phyloP scores from a whole-genome alignment of 1,140 invertebrate species.

The Drosophila simulans region DNA sequence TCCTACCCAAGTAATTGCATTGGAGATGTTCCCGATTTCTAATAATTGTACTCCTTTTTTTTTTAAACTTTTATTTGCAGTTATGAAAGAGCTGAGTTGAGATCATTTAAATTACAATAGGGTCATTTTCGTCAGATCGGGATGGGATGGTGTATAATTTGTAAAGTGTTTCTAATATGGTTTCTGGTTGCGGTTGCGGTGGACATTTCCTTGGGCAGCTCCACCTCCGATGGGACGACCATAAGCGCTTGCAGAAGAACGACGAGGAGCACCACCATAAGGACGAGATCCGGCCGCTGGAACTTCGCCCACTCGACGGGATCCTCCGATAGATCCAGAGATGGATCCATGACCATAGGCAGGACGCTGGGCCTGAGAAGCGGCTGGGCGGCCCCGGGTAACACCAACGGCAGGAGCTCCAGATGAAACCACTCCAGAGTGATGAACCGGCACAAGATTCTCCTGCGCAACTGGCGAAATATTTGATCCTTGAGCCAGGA shows the following conservation, averaged over 20 bases:
- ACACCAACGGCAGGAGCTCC: conserved; percentile 2
- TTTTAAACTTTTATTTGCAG: neutral
- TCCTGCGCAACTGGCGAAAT: conserved; percentile 16
- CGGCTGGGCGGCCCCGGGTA: neutral
- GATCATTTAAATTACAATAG: neutral
- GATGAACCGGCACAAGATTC: conserved; percentile 5
- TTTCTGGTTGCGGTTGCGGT: conserved; percentile 17
- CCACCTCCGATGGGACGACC: conserved; percentile 3
- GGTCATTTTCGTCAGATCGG: neutral
- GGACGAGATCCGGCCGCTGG: conserved; percentile 4
- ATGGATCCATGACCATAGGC: neutral
- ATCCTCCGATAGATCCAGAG: neutral
- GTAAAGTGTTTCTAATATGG: neutral
- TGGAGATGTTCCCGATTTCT: neutral
- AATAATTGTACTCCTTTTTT: too few species aligned
- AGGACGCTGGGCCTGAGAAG: conserved; percentile 8
- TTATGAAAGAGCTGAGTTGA: too few species aligned
- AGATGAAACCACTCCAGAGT: conserved; percentile 12
- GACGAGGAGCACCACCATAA: conserved; percentile 15
- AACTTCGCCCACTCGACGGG: conserved; percentile 4
- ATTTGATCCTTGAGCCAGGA: conserved; percentile 28
- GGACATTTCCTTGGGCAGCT: conserved; percentile 5
- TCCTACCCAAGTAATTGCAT: neutral
- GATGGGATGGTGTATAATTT: neutral
- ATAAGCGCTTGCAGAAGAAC: neutral